These are phyloP conservation scores for Choloepus didactylus DNA, from an alignment of 2,797 vertebrate genomes.

Conservation along the genomic window DNA sequence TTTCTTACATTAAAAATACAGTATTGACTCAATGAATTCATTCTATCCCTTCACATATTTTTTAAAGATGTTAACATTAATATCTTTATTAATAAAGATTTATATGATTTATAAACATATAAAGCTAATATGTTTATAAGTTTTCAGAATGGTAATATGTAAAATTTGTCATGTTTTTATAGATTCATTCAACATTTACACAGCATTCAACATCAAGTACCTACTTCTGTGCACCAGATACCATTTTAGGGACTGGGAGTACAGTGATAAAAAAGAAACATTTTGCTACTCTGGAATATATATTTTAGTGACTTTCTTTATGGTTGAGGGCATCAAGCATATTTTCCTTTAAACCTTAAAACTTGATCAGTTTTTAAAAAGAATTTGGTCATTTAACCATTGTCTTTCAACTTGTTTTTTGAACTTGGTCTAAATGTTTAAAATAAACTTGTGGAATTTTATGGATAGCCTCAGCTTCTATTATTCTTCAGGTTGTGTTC, in stretches of 20 bases:
- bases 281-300: background rate
- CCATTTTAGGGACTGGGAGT: no score
- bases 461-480: background rate
- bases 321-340: background rate
- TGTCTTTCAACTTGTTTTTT: background rate
- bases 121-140: no score
- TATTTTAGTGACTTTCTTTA: background rate
- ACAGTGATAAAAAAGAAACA: background rate
- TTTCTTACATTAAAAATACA: background rate
- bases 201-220: background rate
- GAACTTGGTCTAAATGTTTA: no score
- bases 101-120: no score
- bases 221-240: background rate
- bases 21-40: background rate
- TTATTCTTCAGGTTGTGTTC: no score
- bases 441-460: background rate
- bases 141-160: background rate
- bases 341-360: background rate
- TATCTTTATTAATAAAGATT: no score
- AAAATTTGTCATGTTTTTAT: background rate
- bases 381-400: background rate
- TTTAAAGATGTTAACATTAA: background rate
- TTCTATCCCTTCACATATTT: background rate
- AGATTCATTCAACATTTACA: background rate
- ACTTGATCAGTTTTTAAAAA: background rate